phyloP scores from a whole-genome alignment of 2,888 invertebrate species.

The Allacma fusca region DNA sequence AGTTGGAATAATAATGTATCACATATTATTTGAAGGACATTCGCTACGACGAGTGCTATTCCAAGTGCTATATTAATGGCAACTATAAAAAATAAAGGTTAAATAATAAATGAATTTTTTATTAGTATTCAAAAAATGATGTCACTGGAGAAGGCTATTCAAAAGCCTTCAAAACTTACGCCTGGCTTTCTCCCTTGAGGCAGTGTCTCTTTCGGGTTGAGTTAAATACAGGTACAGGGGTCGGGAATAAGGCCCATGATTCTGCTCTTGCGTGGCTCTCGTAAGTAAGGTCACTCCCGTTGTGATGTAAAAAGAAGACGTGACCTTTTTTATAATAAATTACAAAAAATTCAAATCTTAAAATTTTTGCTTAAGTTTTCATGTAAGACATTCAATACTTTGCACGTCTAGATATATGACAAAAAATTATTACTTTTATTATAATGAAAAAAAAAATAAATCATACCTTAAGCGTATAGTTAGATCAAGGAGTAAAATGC shows the following conservation, averaged over 20 bases:
- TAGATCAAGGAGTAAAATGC: too few species aligned
- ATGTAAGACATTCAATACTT: too few species aligned
- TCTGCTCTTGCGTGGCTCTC: conserved; percentile 24
- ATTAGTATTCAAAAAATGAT: too few species aligned
- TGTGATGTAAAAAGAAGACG: conserved; percentile 27
- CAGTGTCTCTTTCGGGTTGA: conserved; percentile 12
- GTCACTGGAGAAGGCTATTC: too few species aligned
- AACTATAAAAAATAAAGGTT: background rate
- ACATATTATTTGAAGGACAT: conserved; percentile 27
- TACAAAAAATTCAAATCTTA: too few species aligned
- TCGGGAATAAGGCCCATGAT: conserved; percentile 12
- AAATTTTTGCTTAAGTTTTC: too few species aligned
- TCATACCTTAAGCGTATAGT: too few species aligned
- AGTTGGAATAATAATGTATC: conserved; percentile 31
- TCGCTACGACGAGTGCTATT: conserved; percentile 16
- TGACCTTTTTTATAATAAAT: conserved; percentile 10
- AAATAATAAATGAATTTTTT: too few species aligned
- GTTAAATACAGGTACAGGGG: conserved; percentile 38
- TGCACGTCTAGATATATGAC: too few species aligned
- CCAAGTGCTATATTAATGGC: conserved; percentile 7
- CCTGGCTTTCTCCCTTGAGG: conserved; percentile 4
- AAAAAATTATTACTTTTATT: too few species aligned
- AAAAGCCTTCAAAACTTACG: conserved; percentile 21
- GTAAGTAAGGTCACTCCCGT: conserved; percentile 19
- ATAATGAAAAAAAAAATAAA: too few species aligned